Base-by-base conservation (phyloP, 1,140 invertebrate genomes). In the Drosophila obscura region DNA sequence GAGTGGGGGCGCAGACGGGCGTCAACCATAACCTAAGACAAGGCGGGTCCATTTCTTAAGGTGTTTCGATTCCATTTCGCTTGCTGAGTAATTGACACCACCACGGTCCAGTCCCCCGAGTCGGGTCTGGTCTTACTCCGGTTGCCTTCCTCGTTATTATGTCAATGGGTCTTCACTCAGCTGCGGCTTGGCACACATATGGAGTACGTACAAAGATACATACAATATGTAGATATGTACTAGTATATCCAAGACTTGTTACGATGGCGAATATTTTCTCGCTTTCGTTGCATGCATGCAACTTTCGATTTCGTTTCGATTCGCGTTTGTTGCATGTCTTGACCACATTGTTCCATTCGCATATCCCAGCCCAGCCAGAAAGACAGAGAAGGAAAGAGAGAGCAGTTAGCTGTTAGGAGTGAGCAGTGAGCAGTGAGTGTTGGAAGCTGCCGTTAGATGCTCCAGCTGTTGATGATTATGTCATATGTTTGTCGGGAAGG, bases 61-160 rank as follows among this genome's bases (percentile, higher is more conserved):
- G 9, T 15, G 43, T 44, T 68, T 19, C 35, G 76, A 72, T 76
- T 72, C 61, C 52, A 79, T 69, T 79, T 9, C 31, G 8, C 59
- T 66, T 65, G 78, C 80, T 61, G 61, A 62, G 82, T 79, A 88
- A 87, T 87, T 87, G 75, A 82, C 77, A 81, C 81, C 81, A 51
- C 35, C 57, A 50, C 44, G 45, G 41, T 49, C 76, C 48, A 52
- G 60, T 71, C 49, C 41, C 50, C 46, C 52, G 43, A 48, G 55
- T 31, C 45, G 67, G 59, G 56, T 50, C 61, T 31, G 52, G 67
- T 64, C 64, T 75, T 64, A 73, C 73, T 90, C 61, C 80, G 78
- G 77, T 89, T 91, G 76, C 84, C 89, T 91, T 91, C 89, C 89
- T 91, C 73, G 83, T 91, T 91, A 91, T 91, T 91, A 91, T 91